phyloP scores from a whole-genome alignment of 37 sponge, comb jelly and placozoan species.

The Bolinopsis microptera region DNA sequence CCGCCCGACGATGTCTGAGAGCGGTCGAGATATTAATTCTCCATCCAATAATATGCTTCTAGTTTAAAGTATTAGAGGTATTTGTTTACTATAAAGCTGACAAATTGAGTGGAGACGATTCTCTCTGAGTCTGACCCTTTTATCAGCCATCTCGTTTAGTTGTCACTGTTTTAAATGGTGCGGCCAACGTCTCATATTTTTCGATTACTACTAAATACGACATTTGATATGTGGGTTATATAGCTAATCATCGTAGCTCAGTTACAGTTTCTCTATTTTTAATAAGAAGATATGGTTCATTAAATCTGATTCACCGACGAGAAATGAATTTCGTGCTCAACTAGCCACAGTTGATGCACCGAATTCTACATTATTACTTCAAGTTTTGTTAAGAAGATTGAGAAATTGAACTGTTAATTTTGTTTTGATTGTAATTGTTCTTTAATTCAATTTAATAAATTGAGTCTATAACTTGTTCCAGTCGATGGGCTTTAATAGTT shows the following conservation, averaged over 20 bases:
- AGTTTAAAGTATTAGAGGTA: no score
- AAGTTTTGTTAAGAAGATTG: slow-evolving; percentile 22
- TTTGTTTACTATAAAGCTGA: no score
- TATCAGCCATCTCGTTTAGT: no score
- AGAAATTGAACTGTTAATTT: slow-evolving; percentile 46
- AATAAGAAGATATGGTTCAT: background rate
- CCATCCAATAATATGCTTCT: no score
- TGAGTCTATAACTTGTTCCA: background rate
- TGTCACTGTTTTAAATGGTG: no score
- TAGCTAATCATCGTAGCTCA: background rate
- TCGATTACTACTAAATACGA: background rate
- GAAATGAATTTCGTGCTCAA: background rate
- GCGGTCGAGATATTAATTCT: no score
- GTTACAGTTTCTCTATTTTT: background rate
- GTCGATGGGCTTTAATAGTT: no score
- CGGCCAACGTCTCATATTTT: no score
- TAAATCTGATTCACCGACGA: background rate
- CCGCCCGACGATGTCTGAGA: no score
- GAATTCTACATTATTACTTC: background rate
- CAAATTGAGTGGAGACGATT: no score
- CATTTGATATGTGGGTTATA: background rate
- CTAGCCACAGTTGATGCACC: background rate
- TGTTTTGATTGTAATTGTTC: slow-evolving; percentile 56
- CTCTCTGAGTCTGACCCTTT: no score
- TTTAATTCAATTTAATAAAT: slow-evolving; percentile 17